Evolutionary conservation across 1,140 invertebrate genomes (phyloP).

Genomic region (Homalodisca vitripennis): DNA sequence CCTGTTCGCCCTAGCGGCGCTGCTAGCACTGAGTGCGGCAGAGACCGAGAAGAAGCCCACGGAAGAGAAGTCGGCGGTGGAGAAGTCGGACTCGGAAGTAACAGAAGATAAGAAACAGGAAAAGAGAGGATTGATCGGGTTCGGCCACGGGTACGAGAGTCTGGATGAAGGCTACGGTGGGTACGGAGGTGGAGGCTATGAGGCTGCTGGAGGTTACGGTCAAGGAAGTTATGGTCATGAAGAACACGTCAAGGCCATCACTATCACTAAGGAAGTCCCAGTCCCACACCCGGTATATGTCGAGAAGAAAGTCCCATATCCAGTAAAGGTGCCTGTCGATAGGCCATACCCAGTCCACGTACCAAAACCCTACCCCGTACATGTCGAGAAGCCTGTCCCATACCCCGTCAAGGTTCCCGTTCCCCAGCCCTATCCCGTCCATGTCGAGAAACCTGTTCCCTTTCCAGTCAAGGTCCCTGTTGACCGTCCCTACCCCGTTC

Average conservation of each 20-base stretch:
- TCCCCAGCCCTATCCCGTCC: conserved; percentile 65
- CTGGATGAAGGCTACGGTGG: conserved; percentile 32
- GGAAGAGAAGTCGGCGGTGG: neutral
- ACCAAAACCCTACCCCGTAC: conserved; percentile 59
- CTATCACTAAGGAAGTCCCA: conserved; percentile 69
- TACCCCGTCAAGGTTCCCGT: conserved; percentile 69
- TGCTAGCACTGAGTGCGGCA: conserved; percentile 62
- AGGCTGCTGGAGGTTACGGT: conserved; percentile 47
- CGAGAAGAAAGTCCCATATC: conserved; percentile 57
- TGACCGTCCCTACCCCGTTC: conserved; percentile 70
- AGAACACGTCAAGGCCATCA: conserved; percentile 69
- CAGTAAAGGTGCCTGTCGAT: conserved; percentile 51
- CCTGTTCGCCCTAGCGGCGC: conserved; percentile 45
- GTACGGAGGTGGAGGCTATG: conserved; percentile 25
- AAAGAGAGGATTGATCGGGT: conserved; percentile 1
- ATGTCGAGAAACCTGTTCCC: conserved; percentile 65
- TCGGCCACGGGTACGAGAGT: conserved; percentile 51
- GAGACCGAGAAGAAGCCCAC: conserved; percentile 47
- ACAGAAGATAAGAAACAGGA: conserved; percentile 19
- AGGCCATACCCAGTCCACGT: conserved; percentile 47
- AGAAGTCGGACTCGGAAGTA: neutral
- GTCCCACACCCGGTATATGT: conserved; percentile 61
- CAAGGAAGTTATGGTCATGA: conserved; percentile 50
- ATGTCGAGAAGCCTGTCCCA: conserved; percentile 59
- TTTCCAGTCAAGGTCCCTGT: conserved; percentile 70